These are phyloP conservation scores for Stigmatopora argus DNA, from an alignment of 2,113 vertebrate genomes.

Conservation along the genomic window DNA sequence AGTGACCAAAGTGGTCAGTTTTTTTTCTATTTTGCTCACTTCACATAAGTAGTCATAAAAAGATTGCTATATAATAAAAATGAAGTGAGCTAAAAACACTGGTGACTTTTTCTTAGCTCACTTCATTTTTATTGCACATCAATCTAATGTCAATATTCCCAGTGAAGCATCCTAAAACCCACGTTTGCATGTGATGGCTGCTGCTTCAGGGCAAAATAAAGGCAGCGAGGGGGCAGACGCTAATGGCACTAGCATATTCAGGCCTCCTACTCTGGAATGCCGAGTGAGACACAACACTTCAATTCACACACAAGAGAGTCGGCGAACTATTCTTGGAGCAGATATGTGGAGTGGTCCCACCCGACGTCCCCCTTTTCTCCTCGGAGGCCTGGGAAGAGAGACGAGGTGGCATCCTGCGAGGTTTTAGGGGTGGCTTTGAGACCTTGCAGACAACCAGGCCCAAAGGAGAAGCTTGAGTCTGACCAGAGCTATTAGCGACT, in stretches of 20 bases:
- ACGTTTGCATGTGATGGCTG: too few species aligned
- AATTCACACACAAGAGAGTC: constrained; percentile 54
- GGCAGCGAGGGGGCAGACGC: constrained; percentile 26
- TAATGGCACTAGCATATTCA: constrained; percentile 61
- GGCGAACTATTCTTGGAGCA: constrained; percentile 67
- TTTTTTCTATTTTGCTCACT: too few species aligned
- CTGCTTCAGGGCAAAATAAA: constrained; percentile 12
- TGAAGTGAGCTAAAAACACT: too few species aligned
- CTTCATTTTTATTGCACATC: too few species aligned
- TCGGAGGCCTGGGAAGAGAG: constrained; percentile 23
- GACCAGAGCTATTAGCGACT: constrained; percentile 55
- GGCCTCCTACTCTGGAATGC: constrained; percentile 68
- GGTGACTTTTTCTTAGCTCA: too few species aligned
- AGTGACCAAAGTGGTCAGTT: too few species aligned
- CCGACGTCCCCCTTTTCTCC: constrained; percentile 10
- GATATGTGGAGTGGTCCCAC: constrained; percentile 56
- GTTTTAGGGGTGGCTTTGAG: constrained; percentile 16
- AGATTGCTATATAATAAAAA: too few species aligned
- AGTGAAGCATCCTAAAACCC: too few species aligned
- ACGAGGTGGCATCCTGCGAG: constrained; percentile 25
- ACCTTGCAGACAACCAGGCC: constrained; percentile 27
- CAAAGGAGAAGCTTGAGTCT: constrained; percentile 48
- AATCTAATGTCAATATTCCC: too few species aligned
- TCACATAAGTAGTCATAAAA: too few species aligned
- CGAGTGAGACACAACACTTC: constrained; percentile 55